Base-by-base conservation (phyloP, 2,113 vertebrate species). In the Aspidoscelis tigris region DNA sequence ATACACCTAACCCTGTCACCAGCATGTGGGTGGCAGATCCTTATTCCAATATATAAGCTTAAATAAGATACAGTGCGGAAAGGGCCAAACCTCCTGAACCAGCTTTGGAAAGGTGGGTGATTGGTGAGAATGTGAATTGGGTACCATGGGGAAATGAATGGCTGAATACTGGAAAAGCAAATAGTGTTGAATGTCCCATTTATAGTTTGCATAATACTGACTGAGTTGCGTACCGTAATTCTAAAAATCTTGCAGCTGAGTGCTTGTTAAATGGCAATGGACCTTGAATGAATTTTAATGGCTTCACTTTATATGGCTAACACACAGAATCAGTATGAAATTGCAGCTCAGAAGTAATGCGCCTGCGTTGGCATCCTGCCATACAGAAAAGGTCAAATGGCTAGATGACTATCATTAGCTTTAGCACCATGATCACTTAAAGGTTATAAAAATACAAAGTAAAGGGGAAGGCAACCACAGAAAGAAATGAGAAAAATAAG, bases 361-460 rank as follows among this genome's bases (percentile, higher is more conserved):
- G 87, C 89, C 85, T 2, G 58, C 88, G 72, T 26, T 92, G 77
- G 81, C 55, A 82, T 74, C 88, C 44, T n/a, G 88, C 92, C 88
- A 83, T 81, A 88, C 72, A 79, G 89, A 89, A 90, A 89, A 92
- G 88, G 80, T 89, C 84, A 94, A 91, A 87, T 88, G 89, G 86
- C 92, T 93, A 88, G 89, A 65, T 88, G 86, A 82, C 84, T 92
- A 78, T 84, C 92, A 93, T 93, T 93, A 93, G 78, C 65, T 82
- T 83, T 21, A 85, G 82, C 82, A 16, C 90, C 88, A 61, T 85
- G 73, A 87, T 90, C 89, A 77, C 80, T 90, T 88, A 93, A 93
- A 94, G 84, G 72, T 92, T 94, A 93, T 93, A 92, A 93, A 93
- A 88, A 94, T 93, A 93, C 75, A 89, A 82, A 94, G 89, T 86